Evolutionary conservation across 2,888 invertebrate genomes (phyloP).

Genomic region (Limnephilus rhombicus): DNA sequence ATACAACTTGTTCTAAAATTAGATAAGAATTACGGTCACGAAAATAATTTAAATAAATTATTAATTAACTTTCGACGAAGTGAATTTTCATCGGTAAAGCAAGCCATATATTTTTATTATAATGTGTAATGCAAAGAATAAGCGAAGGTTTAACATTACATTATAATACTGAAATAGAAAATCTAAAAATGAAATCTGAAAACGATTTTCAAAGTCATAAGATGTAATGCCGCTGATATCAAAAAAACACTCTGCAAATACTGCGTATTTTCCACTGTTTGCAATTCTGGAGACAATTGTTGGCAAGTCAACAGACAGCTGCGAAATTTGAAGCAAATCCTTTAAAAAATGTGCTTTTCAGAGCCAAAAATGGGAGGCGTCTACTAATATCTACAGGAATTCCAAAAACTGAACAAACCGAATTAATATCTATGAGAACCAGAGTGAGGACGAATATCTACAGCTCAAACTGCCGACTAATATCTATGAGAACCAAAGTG

Average conservation of each 20-base stretch:
- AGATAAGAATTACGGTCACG: neutral
- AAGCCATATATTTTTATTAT: neutral
- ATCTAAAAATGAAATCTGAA: neutral
- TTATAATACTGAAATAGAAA: neutral
- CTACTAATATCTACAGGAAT: too few relatives aligned
- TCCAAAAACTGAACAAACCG: too few relatives aligned
- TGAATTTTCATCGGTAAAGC: neutral
- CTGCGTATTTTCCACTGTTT: neutral
- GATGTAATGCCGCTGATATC: neutral
- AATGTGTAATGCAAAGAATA: neutral
- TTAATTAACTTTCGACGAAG: neutral
- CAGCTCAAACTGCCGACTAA: too few relatives aligned
- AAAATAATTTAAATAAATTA: neutral
- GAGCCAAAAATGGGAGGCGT: neutral
- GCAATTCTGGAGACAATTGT: neutral
- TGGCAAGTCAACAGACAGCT: neutral
- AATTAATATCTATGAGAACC: too few relatives aligned
- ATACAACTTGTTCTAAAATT: neutral
- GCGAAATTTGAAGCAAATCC: neutral
- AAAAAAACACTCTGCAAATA: neutral
- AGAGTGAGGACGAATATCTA: too few relatives aligned
- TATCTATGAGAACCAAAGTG: too few relatives aligned
- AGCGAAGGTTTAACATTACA: neutral
- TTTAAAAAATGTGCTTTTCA: neutral
- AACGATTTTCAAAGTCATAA: neutral